These are phyloP conservation scores for Aurelia aurita DNA, from an alignment of 30 jellyfish, hydroid and myxozoan species.

Conservation along the genomic window DNA sequence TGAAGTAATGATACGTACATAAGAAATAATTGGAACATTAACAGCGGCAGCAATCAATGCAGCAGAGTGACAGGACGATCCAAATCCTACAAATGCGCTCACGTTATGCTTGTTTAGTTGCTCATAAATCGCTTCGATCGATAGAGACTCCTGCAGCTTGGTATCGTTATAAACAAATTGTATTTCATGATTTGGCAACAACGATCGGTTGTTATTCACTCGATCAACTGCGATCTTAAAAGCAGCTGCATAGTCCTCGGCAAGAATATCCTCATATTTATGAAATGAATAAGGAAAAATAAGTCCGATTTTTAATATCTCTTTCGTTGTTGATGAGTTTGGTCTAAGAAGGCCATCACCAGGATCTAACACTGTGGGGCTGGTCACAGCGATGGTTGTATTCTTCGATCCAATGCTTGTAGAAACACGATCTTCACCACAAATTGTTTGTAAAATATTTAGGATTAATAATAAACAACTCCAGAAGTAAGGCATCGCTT, in stretches of 20 bases:
- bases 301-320: conserved; percentile 57
- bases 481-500: no score
- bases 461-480: no score
- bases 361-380: no score
- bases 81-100: conserved; percentile 76
- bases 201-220: conserved; percentile 47
- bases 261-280: background rate
- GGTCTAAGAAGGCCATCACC: background rate
- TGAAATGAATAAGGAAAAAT: conserved; percentile 46
- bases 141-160: conserved; percentile 53
- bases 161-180: conserved; percentile 83
- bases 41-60: conserved; percentile 70
- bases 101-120: conserved; percentile 58
- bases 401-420: no score
- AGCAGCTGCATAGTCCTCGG: conserved; percentile 80
- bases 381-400: no score
- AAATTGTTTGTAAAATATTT: no score
- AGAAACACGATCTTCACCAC: no score
- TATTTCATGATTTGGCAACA: conserved; percentile 66
- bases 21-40: conserved; percentile 69
- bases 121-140: conserved; percentile 58
- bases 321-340: conserved; percentile 42
- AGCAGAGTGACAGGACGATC: conserved; percentile 64
- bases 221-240: conserved; percentile 88
- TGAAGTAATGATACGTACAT: conserved; percentile 51